A percentile compares a stretch with the other conserved stretches of the same genome.
These are phyloP conservation scores for Castor canadensis DNA, from an alignment of 2,113 vertebrate species.

Conservation along the genomic window DNA sequence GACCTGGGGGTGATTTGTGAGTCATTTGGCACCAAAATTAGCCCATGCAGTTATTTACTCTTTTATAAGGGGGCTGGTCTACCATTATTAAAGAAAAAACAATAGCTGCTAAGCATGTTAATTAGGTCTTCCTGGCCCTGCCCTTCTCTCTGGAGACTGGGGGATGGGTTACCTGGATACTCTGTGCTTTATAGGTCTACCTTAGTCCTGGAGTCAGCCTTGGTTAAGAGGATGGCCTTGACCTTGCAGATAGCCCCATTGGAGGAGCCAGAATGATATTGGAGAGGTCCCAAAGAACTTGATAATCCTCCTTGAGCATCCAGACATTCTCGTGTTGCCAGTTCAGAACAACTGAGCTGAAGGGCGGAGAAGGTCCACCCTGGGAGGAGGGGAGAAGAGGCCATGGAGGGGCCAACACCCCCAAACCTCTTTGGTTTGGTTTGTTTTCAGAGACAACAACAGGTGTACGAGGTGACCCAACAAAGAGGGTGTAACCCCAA, in stretches of 20 bases:
- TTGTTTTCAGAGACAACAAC: conserved; percentile 80
- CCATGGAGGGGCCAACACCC: conserved; percentile 30
- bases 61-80: conserved; percentile 54
- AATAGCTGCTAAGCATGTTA: conserved; percentile 47
- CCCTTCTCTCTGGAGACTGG: neutral
- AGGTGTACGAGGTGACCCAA: conserved; percentile 79
- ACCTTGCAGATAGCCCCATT: neutral
- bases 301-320: conserved; percentile 53
- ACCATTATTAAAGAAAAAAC: conserved; percentile 59
- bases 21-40: conserved; percentile 42
- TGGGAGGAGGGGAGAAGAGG: conserved; percentile 41
- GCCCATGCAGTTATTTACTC: conserved; percentile 46
- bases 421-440: conserved; percentile 46
- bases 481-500: conserved; percentile 80
- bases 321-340: conserved; percentile 55
- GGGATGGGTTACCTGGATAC: neutral
- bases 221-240: neutral
- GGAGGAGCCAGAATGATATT: neutral
- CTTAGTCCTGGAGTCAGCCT: neutral
- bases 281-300: neutral
- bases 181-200: neutral
- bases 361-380: conserved; percentile 65
- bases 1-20: conserved; percentile 44
- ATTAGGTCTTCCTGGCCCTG: conserved; percentile 23
- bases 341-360: conserved; percentile 53